These are phyloP conservation scores for Mesodorylaimus sp. DNA, from an alignment of 2,888 invertebrate genomes.

Conservation along the genomic window DNA sequence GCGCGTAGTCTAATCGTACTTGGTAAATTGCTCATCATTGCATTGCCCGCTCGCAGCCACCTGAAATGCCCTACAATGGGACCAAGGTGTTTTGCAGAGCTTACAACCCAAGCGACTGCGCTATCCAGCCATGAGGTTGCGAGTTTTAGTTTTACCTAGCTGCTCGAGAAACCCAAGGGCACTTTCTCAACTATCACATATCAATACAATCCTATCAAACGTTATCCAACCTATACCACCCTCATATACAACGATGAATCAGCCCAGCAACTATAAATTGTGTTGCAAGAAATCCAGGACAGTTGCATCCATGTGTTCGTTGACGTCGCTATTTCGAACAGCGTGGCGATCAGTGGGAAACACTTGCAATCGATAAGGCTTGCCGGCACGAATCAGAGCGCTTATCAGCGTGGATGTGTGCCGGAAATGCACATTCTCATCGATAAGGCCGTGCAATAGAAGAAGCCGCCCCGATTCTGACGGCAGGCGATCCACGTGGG, in stretches of 20 bases:
- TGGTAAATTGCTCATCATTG: too few species aligned
- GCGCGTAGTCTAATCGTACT: too few species aligned
- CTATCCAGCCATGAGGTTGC: too few species aligned
- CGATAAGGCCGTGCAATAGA: slow-evolving; percentile 88
- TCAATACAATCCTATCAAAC: not conserved
- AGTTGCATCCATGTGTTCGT: slow-evolving; percentile 88
- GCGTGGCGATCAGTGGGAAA: slow-evolving; percentile 95
- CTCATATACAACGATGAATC: not conserved
- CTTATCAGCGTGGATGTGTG: slow-evolving; percentile 81
- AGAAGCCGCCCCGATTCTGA: slow-evolving; percentile 60
- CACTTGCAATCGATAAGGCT: slow-evolving; percentile 81
- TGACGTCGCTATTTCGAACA: slow-evolving; percentile 71
- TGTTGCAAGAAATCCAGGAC: slow-evolving; percentile 58
- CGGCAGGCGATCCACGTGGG: slow-evolving; percentile 66
- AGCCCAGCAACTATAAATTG: not conserved
- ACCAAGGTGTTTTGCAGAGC: too few species aligned
- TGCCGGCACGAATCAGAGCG: slow-evolving; percentile 72
- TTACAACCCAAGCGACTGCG: too few species aligned
- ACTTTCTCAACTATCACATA: not conserved
- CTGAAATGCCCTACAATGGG: too few species aligned
- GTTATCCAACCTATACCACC: not conserved
- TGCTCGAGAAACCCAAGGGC: too few species aligned
- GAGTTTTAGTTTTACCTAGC: too few species aligned
- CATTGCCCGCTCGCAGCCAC: too few species aligned
- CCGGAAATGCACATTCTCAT: slow-evolving; percentile 95